These are phyloP conservation scores for Apogon talboti DNA, from an alignment of 2,797 vertebrate species.

Conservation along the genomic window DNA sequence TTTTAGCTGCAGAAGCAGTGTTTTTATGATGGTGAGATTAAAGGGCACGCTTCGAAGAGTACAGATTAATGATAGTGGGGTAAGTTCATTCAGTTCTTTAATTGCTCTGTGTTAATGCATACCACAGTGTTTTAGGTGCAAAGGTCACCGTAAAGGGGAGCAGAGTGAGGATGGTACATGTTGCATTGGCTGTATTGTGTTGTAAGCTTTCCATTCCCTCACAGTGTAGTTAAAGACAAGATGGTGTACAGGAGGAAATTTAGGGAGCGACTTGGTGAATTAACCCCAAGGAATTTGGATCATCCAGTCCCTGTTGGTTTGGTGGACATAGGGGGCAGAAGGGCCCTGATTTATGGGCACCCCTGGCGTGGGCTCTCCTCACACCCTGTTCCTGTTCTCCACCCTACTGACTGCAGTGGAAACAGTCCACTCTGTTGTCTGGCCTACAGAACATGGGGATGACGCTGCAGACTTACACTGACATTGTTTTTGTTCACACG, in stretches of 20 bases:
- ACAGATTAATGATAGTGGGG: constrained; percentile 56
- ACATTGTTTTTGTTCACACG: constrained; percentile 12
- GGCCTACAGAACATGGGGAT: constrained; percentile 28
- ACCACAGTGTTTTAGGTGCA: constrained; percentile 69
- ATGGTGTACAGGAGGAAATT: constrained; percentile 69
- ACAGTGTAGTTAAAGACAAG: constrained; percentile 37
- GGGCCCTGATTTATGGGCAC: constrained; percentile 92
- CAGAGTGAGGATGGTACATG: constrained; percentile 22
- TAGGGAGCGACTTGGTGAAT: constrained; percentile 81
- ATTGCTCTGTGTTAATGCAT: constrained; percentile 59
- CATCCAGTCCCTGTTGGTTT: constrained; percentile 79
- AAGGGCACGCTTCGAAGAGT: constrained; percentile 56
- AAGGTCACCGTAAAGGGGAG: constrained; percentile 64
- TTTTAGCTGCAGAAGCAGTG: constrained; percentile 49
- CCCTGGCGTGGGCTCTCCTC: constrained; percentile 87
- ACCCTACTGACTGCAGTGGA: constrained; percentile 64
- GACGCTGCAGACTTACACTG: constrained; percentile 12
- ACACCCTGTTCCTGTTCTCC: constrained; percentile 87
- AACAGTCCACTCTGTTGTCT: constrained; percentile 42
- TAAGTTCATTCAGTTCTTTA: constrained; percentile 60
- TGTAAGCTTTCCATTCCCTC: constrained; percentile 40
- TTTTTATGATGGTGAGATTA: constrained; percentile 70
- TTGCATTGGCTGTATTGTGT: constrained; percentile 30
- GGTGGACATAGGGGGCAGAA: constrained; percentile 77
- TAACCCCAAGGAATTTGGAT: constrained; percentile 86